Evolutionary conservation across 2,888 invertebrate species (phyloP).

Genomic region (Temnothorax unifasciatus): DNA sequence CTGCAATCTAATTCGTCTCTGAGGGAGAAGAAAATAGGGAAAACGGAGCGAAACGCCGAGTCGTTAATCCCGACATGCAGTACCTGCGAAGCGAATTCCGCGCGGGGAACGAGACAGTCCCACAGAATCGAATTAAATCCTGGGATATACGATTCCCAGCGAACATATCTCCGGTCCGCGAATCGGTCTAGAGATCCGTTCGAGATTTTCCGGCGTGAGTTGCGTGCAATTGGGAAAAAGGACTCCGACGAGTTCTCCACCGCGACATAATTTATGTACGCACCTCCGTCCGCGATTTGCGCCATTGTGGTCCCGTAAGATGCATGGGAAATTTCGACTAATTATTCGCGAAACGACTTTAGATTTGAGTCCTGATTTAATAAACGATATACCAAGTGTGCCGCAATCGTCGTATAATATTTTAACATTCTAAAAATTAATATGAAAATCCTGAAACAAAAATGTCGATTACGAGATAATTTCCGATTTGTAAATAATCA

Average conservation of each 20-base stretch:
- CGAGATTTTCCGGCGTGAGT: slow-evolving; percentile 33
- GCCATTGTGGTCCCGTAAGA: neutral
- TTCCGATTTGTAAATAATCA: neutral
- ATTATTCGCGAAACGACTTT: slow-evolving; percentile 22
- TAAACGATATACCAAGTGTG: neutral
- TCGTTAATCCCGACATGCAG: slow-evolving; percentile 66
- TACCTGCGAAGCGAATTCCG: slow-evolving; percentile 26
- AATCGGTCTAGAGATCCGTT: slow-evolving; percentile 42
- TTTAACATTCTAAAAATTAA: neutral
- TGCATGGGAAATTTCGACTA: neutral
- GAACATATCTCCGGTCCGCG: slow-evolving; percentile 35
- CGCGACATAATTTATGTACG: slow-evolving; percentile 36
- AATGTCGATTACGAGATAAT: neutral
- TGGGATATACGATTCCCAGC: slow-evolving; percentile 40
- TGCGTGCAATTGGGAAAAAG: slow-evolving; percentile 38
- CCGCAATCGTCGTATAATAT: neutral
- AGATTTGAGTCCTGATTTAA: slow-evolving; percentile 8
- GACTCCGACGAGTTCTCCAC: neutral
- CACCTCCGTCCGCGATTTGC: neutral
- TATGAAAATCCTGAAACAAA: neutral
- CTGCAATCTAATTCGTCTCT: slow-evolving; percentile 51
- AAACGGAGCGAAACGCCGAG: slow-evolving; percentile 63
- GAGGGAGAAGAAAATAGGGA: slow-evolving; percentile 40
- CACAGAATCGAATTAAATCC: slow-evolving; percentile 74
- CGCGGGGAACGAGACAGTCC: slow-evolving; percentile 45